Percentiles rank a stretch among this genome's conserved stretches.
These are phyloP conservation scores for Sinocyclocheilus rhinocerous DNA, from an alignment of 2,113 vertebrate species.

Conservation along the genomic window DNA sequence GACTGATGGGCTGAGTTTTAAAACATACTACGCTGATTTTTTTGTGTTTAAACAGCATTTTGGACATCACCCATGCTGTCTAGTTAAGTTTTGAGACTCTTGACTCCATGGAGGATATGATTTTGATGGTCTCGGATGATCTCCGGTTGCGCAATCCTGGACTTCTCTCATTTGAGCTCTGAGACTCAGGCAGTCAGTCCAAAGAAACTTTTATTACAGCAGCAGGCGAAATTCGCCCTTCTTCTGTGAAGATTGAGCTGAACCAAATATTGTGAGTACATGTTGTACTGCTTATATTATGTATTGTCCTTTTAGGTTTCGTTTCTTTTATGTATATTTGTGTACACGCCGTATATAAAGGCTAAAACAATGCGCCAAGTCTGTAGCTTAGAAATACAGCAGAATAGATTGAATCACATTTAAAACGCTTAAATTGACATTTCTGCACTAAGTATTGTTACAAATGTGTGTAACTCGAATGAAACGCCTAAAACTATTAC, in stretches of 20 bases:
- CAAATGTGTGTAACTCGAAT: not conserved
- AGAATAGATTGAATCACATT: not conserved
- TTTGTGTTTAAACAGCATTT: not conserved
- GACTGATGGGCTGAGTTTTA: not conserved
- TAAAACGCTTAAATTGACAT: not conserved
- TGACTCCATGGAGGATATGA: not conserved
- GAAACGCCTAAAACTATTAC: not conserved
- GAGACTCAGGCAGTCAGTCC: conserved; percentile 1
- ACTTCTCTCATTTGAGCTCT: not conserved
- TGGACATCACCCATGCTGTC: not conserved
- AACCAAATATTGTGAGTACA: conserved; percentile 30
- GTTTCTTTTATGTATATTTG: not conserved
- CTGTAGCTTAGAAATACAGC: not conserved
- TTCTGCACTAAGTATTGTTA: not conserved
- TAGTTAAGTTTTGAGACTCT: not conserved
- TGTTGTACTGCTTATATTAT: not conserved
- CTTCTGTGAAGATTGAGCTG: conserved; percentile 44
- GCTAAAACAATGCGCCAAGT: not conserved
- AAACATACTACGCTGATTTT: not conserved
- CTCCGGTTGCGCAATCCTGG: conserved; percentile 37
- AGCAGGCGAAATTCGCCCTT: conserved; percentile 16
- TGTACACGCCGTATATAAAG: not conserved
- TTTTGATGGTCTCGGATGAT: not conserved
- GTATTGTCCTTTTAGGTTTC: not conserved
- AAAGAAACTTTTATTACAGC: conserved; percentile 32